phyloP scores from a whole-genome alignment of 2,113 vertebrate genomes.

The Formicarius rufipectus region DNA sequence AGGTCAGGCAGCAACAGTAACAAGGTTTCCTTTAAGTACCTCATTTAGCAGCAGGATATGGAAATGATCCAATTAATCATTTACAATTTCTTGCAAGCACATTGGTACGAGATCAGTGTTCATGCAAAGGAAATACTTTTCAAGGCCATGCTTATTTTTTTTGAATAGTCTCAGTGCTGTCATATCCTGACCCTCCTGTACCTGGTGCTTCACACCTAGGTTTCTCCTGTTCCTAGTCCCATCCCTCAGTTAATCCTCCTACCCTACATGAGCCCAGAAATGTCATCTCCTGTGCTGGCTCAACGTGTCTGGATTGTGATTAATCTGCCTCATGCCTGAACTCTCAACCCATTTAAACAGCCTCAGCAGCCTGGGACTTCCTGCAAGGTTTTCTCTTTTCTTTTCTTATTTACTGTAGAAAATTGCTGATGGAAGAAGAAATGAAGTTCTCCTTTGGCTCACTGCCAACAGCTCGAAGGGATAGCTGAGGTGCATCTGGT shows the following conservation, averaged over 20 bases:
- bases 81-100: rapidly evolving
- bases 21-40: rapidly evolving
- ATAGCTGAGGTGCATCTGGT: not conserved
- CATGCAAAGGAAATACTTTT: rapidly evolving
- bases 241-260: not conserved
- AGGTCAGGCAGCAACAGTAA: not conserved
- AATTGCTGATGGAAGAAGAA: slow-evolving; percentile 17
- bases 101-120: not conserved
- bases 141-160: not conserved
- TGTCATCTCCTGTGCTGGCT: not conserved
- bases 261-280: not conserved
- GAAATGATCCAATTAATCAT: not conserved
- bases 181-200: not conserved
- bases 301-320: not conserved
- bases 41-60: not conserved
- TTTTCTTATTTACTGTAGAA: slow-evolving; percentile 50
- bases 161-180: not conserved
- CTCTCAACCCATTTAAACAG: slow-evolving; percentile 20
- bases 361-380: slow-evolving; percentile 43
- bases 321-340: not conserved
- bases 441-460: not conserved
- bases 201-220: not conserved
- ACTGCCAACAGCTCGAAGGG: not conserved
- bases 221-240: not conserved
- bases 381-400: slow-evolving; percentile 22